Base-by-base conservation (phyloP, 2,113 vertebrate genomes). In the Picathartes gymnocephalus region DNA sequence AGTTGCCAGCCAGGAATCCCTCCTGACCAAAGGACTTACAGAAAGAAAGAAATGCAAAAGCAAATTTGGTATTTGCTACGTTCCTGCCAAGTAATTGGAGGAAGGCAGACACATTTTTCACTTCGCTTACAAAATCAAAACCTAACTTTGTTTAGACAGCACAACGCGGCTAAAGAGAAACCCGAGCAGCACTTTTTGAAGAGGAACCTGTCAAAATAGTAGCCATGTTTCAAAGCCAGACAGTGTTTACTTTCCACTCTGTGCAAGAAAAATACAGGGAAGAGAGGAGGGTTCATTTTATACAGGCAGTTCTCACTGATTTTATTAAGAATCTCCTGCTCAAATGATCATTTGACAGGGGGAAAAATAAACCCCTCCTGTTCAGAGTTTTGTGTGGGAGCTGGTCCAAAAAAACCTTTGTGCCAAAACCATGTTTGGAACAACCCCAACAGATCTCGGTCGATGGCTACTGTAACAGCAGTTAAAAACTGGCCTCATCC, bases 151-250 rank as follows among this genome's bases (percentile, higher is more conserved):
- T 91, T 95, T 83, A 87, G 93, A 88, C 88, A 93, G 92, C 62
- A 81, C 74, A 77, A 79, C 9, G n/a, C 40, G 81, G 91, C 90
- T 94, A 56, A 96, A 92, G 92, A 96, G 90, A 90, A 94, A 95
- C 89, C 69, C 22, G 9, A 97, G 91, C 82, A 68, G 72, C 25
- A 37, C 83, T 87, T 94, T 83, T 65, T 91, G 83, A 94, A 81
- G 96, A 94, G 87, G 91, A 92, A 93, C 54, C 69, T 96, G 96
- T 96, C 96, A 97, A 97, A 96, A 90, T 15, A 95, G 90, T 16
- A 91, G 90, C 91, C 6, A 7, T 77, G 68, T 76, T 88, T 92
- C 88, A 93, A 93, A 96, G 92, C 35, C 93, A 91, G 89, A 73
- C 92, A 87, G 62, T 60, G 81, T 79, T 94, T 81, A 44, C 76